Evolutionary conservation across 2,888 invertebrate genomes (phyloP).

Genomic region (Seladonia tumulorum): DNA sequence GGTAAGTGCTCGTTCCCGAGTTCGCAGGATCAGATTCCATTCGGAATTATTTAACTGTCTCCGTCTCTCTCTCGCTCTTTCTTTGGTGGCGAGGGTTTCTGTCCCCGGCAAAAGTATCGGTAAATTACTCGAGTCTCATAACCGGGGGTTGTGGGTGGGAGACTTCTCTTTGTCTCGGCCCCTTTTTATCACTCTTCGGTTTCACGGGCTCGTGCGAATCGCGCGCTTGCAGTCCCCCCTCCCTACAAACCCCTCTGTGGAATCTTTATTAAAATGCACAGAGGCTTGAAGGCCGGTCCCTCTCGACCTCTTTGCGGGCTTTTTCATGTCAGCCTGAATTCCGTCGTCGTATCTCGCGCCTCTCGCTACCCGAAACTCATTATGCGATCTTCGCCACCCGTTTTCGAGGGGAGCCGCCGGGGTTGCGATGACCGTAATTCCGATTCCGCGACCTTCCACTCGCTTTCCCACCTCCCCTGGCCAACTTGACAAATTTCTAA

Average conservation of each 20-base stretch:
- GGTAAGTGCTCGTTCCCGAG: conserved; percentile 33
- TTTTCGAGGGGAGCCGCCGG: not conserved
- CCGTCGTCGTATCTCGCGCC: conserved; percentile 26
- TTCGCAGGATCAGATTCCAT: conserved; percentile 35
- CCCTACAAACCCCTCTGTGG: conserved; percentile 12
- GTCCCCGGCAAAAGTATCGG: conserved; percentile 19
- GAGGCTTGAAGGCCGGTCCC: conserved; percentile 44
- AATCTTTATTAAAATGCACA: conserved; percentile 70
- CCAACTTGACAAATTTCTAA: not conserved
- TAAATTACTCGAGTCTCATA: conserved; percentile 60
- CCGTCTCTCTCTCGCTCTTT: not conserved
- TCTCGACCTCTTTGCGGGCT: conserved; percentile 27
- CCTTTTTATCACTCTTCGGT: conserved; percentile 67
- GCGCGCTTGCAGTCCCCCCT: not conserved
- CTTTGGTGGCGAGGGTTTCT: not conserved
- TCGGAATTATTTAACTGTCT: conserved; percentile 39
- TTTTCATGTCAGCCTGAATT: conserved; percentile 54
- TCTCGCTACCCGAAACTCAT: conserved; percentile 47
- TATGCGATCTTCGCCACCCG: conserved; percentile 43
- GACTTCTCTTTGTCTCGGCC: conserved; percentile 57
- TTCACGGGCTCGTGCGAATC: conserved; percentile 59
- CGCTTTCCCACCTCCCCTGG: not conserved
- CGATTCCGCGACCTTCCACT: not conserved
- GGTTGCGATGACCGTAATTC: conserved; percentile 11
- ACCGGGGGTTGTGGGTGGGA: conserved; percentile 29